These are phyloP conservation scores for Agrochola litura DNA, from an alignment of 2,888 invertebrate species.

Conservation along the genomic window DNA sequence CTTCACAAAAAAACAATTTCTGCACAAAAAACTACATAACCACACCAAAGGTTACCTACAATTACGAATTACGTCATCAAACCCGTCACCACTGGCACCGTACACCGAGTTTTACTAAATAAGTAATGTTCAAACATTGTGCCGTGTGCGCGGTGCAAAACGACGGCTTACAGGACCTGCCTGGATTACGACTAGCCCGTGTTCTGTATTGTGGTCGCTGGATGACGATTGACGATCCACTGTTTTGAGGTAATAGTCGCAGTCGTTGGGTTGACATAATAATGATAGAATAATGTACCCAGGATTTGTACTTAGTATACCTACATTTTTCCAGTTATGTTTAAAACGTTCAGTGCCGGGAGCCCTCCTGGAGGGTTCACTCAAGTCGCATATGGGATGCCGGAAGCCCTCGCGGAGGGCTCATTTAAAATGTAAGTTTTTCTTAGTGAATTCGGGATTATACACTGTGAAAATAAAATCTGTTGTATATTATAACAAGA, in stretches of 20 bases:
- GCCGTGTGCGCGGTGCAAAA: conserved; percentile 71
- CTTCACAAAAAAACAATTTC: not conserved
- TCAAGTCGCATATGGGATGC: too few species aligned
- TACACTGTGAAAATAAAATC: too few species aligned
- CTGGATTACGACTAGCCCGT: conserved; percentile 39
- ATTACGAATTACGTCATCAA: not conserved
- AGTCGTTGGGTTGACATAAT: not conserved
- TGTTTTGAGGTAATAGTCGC: conserved; percentile 1
- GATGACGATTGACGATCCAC: not conserved
- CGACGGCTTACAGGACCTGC: conserved; percentile 67
- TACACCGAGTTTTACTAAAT: conserved; percentile 65
- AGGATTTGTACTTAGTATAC: too few species aligned
- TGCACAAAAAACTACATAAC: not conserved
- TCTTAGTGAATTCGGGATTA: too few species aligned
- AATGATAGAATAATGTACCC: not conserved
- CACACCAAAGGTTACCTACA: not conserved
- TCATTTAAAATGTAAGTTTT: too few species aligned
- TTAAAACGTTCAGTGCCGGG: too few species aligned
- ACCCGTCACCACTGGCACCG: conserved; percentile 43
- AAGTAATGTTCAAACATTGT: conserved; percentile 72
- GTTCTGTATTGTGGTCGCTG: conserved; percentile 33
- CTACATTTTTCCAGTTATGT: too few species aligned
- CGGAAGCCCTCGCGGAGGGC: too few species aligned
- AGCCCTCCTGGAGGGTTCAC: too few species aligned
- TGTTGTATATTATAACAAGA: too few species aligned